Evolutionary conservation across 2,888 invertebrate species (phyloP), one percentile per base, ranked within the genome.

Genomic region (Ophion obscuratus): DNA sequence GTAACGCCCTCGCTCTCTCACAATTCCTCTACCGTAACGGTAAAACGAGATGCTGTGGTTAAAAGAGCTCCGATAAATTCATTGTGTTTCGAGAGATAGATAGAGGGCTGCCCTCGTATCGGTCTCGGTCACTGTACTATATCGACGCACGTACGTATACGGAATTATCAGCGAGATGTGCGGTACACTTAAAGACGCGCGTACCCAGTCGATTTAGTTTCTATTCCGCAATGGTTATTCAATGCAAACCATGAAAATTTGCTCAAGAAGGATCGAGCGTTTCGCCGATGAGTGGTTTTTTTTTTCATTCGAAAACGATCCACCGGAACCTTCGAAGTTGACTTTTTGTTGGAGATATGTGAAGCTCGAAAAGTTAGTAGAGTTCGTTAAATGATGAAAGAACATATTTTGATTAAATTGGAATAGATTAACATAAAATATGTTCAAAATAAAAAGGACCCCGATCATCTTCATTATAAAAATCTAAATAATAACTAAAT

Each of bases 51-150:
- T 83, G 86, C 82, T 76, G 81, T 77, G 83, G 82, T 75, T 53
- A 61, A 80, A 81, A 66, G 66, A 71, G 68, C 67, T 74, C 74
- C 83, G 85, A 85, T 87, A 84, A 87, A 88, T 87, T 86, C 88
- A 91, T 91, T 90, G 91, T 89, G 83, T 84, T 87, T 84, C 73
- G 84, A 82, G 79, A 75, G 61, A 78, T 75, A 84, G 83, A 84
- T 78, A 79, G 74, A 14, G 64, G 64, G 64, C 64, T 76, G 27
- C 64, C 44, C 75, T 81, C 59, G 67, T 77, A 77, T 83, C 74
- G 80, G 64, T 75, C 75, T 81, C 89, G 88, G 90, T 92, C 91
- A 87, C 87, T 80, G 74, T 81, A 17, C 53, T 53, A 5, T 67
- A 74, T 86, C 86, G 77, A 61, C 68, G 67, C 7, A 14, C 17